Conservation (phyloP, 2,888 invertebrate genomes). For the Pyrrhosoma nymphula region DNA sequence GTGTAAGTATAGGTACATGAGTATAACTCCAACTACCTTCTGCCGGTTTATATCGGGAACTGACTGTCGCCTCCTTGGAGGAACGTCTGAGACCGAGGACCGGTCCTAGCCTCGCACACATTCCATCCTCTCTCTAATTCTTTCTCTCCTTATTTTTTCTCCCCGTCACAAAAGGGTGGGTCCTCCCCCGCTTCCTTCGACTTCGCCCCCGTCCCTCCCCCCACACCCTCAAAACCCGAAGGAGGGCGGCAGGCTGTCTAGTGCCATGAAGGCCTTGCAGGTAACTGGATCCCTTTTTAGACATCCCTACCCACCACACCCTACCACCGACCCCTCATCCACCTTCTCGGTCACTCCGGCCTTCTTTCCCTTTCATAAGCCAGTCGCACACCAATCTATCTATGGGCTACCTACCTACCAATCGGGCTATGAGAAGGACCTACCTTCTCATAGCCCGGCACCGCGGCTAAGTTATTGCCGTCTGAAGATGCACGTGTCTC, state of each 20-base stretch:
- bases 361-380: not conserved
- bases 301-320: not conserved
- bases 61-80: not conserved
- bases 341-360: not conserved
- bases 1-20: no score
- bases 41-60: no score
- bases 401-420: no score
- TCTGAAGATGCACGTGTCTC: not conserved
- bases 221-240: not conserved
- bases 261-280: not conserved
- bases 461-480: not conserved
- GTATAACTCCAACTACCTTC: no score
- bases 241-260: constrained; percentile 16
- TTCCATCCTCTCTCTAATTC: not conserved
- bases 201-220: not conserved
- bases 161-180: no score
- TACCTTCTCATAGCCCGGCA: not conserved
- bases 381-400: not conserved
- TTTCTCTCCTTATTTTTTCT: no score
- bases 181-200: not conserved
- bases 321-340: no score
- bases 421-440: no score
- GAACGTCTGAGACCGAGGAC: not conserved
- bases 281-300: not conserved
- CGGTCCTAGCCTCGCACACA: not conserved